These are phyloP conservation scores for Fregetta grallaria DNA, from an alignment of 2,113 vertebrate species.

Conservation along the genomic window DNA sequence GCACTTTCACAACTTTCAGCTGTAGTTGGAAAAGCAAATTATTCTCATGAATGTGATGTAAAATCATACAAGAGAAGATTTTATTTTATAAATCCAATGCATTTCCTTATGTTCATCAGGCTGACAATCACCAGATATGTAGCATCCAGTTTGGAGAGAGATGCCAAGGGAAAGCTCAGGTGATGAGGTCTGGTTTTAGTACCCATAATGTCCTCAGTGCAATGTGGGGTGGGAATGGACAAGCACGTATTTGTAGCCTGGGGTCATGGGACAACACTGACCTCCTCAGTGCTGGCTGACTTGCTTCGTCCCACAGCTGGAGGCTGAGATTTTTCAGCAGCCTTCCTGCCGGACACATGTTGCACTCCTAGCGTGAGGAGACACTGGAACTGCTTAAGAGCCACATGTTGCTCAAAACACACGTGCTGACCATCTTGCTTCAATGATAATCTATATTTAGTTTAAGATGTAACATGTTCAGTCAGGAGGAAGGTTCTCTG, in stretches of 20 bases:
- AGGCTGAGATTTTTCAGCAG: not conserved
- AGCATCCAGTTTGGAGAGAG: not conserved
- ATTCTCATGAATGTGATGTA: not conserved
- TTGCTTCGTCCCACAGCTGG: not conserved
- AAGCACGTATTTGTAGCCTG: accelerated
- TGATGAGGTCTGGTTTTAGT: not conserved
- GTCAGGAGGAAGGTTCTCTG: not conserved
- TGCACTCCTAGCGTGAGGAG: not conserved
- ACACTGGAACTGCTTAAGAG: not conserved
- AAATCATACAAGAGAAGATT: not conserved
- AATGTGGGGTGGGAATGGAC: not conserved
- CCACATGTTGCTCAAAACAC: not conserved
- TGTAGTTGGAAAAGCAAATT: not conserved
- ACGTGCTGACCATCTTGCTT: not conserved
- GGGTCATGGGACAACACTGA: not conserved
- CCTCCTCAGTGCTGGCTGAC: not conserved
- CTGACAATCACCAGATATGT: not conserved
- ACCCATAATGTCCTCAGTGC: not conserved
- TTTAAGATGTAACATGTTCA: not conserved
- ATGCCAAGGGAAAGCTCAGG: not conserved
- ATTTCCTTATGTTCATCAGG: not conserved
- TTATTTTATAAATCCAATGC: not conserved
- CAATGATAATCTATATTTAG: not conserved
- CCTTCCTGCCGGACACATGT: not conserved
- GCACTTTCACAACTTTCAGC: not conserved